Conservation (phyloP, 1,140 invertebrate species). For the Drosophila pallidifrons region DNA sequence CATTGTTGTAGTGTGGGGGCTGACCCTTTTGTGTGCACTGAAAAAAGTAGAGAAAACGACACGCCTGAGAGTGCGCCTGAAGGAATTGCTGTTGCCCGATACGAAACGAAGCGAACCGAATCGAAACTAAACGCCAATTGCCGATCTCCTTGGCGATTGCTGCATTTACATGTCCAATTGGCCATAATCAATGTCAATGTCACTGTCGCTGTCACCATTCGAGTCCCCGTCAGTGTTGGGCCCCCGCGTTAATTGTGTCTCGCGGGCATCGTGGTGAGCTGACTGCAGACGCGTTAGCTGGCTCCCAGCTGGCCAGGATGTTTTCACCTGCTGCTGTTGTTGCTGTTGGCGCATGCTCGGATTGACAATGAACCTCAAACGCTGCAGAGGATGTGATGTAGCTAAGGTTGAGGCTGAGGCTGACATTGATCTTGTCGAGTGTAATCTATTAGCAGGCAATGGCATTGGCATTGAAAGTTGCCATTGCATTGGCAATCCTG, state of each 20-base stretch:
- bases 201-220: constrained; percentile 45
- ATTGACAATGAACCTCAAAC: constrained; percentile 61
- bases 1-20: not conserved
- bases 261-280: constrained; percentile 45
- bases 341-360: constrained; percentile 60
- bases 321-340: constrained; percentile 68
- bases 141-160: constrained; percentile 29
- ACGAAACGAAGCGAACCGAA: constrained; percentile 15
- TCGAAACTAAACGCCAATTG: not conserved
- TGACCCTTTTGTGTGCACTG: constrained; percentile 34
- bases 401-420: constrained; percentile 24
- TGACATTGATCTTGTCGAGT: constrained; percentile 80
- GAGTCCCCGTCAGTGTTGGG: constrained; percentile 52
- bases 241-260: constrained; percentile 71
- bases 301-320: constrained; percentile 30
- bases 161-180: constrained; percentile 61
- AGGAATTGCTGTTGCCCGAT: not conserved
- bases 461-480: constrained; percentile 5
- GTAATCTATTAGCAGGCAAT: constrained; percentile 75
- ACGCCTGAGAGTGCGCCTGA: constrained; percentile 25
- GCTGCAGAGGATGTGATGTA: constrained; percentile 43
- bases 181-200: constrained; percentile 63
- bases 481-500: constrained; percentile 33
- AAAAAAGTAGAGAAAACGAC: constrained; percentile 9
- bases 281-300: constrained; percentile 27